A percentile compares a stretch with the other conserved stretches of the same genome.
phyloP scores from a whole-genome alignment of 2,888 invertebrate species.

The Ferrisia virgata region DNA sequence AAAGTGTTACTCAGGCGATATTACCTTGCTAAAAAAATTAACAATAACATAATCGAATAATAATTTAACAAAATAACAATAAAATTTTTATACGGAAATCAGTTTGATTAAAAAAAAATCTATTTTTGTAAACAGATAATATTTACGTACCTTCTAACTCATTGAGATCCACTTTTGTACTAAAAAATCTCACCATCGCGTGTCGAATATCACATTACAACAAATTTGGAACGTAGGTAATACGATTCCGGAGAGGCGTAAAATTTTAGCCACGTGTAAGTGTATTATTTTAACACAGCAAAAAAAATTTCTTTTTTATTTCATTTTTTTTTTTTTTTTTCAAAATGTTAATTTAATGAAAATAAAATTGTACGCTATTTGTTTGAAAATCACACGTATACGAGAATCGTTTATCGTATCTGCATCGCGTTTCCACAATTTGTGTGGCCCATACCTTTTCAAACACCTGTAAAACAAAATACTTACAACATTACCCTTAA shows the following conservation, averaged over 20 bases:
- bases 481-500: constrained; percentile 6
- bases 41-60: neutral
- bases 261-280: neutral
- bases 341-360: neutral
- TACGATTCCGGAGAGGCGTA: neutral
- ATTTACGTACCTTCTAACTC: constrained; percentile 2
- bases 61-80: neutral
- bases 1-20: neutral
- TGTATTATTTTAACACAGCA: neutral
- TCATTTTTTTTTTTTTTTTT: neutral
- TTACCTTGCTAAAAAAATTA: constrained; percentile 14
- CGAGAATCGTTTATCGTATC: neutral
- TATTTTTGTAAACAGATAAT: neutral
- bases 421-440: neutral
- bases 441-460: neutral
- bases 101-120: neutral
- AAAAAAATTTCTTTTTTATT: neutral
- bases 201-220: neutral
- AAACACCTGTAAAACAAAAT: constrained; percentile 5
- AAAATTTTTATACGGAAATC: neutral
- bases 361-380: neutral
- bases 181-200: neutral
- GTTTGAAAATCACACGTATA: neutral
- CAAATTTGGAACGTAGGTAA: neutral
- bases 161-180: neutral